Base-by-base conservation (phyloP, 2,888 invertebrate species). In the Hydropsyche betteni region DNA sequence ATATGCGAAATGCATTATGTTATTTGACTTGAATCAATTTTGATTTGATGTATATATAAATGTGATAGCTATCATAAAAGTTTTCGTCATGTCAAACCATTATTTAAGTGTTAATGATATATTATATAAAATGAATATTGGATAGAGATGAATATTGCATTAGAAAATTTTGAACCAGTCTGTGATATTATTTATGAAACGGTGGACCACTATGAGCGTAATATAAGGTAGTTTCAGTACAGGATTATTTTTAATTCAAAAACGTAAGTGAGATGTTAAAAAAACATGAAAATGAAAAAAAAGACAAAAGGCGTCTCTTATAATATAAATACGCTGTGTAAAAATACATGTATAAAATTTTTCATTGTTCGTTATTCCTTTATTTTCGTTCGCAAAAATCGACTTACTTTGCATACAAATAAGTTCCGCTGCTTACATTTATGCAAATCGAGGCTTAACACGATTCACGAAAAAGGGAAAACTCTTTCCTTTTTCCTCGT, bases 371-470 rank as follows among this genome's bases (percentile, higher is more conserved):
- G 64, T 34, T 58, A 36, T 64, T 64, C 64, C 34, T 64, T 64
- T 64, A 64, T 64, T 51, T 70, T 70, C 70, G 70, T 72, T 58
- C 44, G 44, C 72, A 38, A 55, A 69, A 74, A 74, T 74, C 69
- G 74, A 74, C 74, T 68, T 24, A 55, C 55, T 68, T 69, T 69
- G 74, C 69, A 74, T 74, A 55, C 68, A 69, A 74, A 74, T 74
- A 69, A 72, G 72, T 61, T 50, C 16, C 24, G 64, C 38, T 64
- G 73, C 74, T 51, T 52, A 68, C 74, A 36, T 68, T 74, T 74
- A 74, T 74, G 74, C 74, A 74, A 74, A 74, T 44, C 68, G 34
- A 44, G 74, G 53, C 68, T 74, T 74, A 68, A 53, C 51, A 68
- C 16, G 61, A 51, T 52, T 69, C 50, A 16, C 68, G 72, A 12